phyloP scores from a whole-genome alignment of 1,140 invertebrate genomes.

The Monochamus saltuarius region DNA sequence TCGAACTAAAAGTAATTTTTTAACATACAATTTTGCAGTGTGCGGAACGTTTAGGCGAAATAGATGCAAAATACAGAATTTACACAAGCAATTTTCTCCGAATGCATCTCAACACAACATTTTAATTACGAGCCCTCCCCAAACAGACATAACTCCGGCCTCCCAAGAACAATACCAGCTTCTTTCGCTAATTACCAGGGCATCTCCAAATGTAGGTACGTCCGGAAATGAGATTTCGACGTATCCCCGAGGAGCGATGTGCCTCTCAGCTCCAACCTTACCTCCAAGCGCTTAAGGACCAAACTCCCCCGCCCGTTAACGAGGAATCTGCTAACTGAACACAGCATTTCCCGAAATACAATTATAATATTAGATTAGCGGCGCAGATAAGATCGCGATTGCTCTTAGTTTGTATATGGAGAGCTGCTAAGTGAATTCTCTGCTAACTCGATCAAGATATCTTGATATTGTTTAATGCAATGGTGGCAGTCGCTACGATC shows the following conservation, averaged over 20 bases:
- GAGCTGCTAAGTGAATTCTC: slow-evolving; percentile 32
- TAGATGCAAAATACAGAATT: too few relatives aligned
- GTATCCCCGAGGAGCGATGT: slow-evolving; percentile 49
- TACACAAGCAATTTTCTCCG: too few relatives aligned
- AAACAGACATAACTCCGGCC: slow-evolving; percentile 22
- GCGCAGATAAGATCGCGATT: slow-evolving; percentile 40
- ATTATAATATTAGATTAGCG: slow-evolving; percentile 52
- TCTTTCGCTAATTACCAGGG: slow-evolving; percentile 45
- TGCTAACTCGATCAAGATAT: slow-evolving; percentile 35
- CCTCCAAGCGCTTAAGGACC: slow-evolving; percentile 21
- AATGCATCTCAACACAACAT: slow-evolving; percentile 14
- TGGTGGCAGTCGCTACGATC: slow-evolving; percentile 9
- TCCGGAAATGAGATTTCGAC: slow-evolving; percentile 51
- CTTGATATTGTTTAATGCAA: slow-evolving; percentile 40
- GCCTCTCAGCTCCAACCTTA: slow-evolving; percentile 2
- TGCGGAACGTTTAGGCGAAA: too few relatives aligned
- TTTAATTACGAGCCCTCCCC: slow-evolving; percentile 26
- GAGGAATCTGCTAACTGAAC: slow-evolving; percentile 49
- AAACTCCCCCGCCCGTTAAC: slow-evolving; percentile 41
- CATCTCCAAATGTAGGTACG: slow-evolving; percentile 31
- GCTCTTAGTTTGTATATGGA: slow-evolving; percentile 32
- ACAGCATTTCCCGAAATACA: slow-evolving; percentile 48
- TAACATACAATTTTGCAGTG: too few relatives aligned
- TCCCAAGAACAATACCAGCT: slow-evolving; percentile 34
- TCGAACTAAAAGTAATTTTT: too few relatives aligned